phyloP scores from a whole-genome alignment of 2,113 vertebrate genomes.

The Cygnus atratus region DNA sequence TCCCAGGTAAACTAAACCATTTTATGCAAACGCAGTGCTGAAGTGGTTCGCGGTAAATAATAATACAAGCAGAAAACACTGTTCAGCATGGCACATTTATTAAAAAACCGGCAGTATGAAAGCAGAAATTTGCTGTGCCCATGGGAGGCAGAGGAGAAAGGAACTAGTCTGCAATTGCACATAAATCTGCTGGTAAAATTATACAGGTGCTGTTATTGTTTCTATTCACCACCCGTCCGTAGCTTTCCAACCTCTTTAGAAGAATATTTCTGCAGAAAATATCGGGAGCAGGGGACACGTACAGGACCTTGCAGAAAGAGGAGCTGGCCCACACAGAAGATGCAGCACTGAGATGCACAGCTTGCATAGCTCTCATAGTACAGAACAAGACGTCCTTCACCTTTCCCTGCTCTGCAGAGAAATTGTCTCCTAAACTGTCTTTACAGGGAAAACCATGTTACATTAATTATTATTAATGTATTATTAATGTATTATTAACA shows the following conservation, averaged over 20 bases:
- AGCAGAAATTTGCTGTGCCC: not conserved
- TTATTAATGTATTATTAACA: too few species aligned
- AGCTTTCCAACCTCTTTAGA: not conserved
- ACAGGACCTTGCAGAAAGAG: not conserved
- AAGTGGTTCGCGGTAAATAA: not conserved
- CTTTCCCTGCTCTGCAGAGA: not conserved
- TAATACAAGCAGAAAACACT: not conserved
- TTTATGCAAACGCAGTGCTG: not conserved
- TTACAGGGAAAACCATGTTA: not conserved
- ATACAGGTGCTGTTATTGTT: not conserved
- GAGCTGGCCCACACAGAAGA: not conserved
- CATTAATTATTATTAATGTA: not conserved
- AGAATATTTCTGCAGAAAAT: not conserved
- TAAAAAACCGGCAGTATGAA: not conserved
- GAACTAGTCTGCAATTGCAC: not conserved
- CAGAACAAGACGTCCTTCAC: not conserved
- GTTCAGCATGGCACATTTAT: not conserved
- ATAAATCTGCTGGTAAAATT: not conserved
- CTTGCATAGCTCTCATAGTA: not conserved
- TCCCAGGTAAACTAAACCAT: not conserved
- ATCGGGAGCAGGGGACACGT: rapidly evolving
- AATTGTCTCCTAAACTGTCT: not conserved
- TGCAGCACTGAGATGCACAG: not conserved
- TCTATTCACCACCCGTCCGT: not conserved
- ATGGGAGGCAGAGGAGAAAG: not conserved